Conservation (phyloP, 2,888 invertebrate species). For the Aethes cnicana region DNA sequence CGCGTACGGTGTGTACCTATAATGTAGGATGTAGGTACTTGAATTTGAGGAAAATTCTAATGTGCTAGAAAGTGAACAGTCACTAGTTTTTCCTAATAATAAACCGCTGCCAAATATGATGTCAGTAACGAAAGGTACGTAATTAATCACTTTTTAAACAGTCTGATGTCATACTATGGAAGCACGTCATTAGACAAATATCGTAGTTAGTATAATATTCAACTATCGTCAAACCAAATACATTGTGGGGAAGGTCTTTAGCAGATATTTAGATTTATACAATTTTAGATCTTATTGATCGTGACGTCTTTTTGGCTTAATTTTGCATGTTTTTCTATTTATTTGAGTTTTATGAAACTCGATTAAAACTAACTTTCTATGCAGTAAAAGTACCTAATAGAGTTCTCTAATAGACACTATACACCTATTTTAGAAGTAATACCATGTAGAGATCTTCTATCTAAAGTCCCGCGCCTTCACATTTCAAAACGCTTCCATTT, state of each 20-base stretch:
- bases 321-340: too few relatives aligned
- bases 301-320: too few relatives aligned
- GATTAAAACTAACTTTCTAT: too few relatives aligned
- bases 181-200: slow-evolving; percentile 12
- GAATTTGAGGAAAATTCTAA: not conserved
- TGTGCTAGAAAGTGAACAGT: not conserved
- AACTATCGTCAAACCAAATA: slow-evolving; percentile 1
- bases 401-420: too few relatives aligned
- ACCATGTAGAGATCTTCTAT: too few relatives aligned
- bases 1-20: not conserved
- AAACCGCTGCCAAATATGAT: not conserved
- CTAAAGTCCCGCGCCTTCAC: too few relatives aligned
- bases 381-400: too few relatives aligned
- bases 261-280: not conserved
- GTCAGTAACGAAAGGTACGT: slow-evolving; percentile 7
- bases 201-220: not conserved
- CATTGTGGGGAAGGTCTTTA: not conserved
- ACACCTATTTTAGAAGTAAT: too few relatives aligned
- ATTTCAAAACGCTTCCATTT: too few relatives aligned
- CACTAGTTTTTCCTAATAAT: not conserved
- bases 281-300: not conserved
- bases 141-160: slow-evolving; percentile 19
- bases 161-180: slow-evolving; percentile 13
- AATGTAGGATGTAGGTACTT: too few relatives aligned
- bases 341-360: too few relatives aligned